phyloP scores from a whole-genome alignment of 2,797 vertebrate genomes.

The Halcyon chelicuti region DNA sequence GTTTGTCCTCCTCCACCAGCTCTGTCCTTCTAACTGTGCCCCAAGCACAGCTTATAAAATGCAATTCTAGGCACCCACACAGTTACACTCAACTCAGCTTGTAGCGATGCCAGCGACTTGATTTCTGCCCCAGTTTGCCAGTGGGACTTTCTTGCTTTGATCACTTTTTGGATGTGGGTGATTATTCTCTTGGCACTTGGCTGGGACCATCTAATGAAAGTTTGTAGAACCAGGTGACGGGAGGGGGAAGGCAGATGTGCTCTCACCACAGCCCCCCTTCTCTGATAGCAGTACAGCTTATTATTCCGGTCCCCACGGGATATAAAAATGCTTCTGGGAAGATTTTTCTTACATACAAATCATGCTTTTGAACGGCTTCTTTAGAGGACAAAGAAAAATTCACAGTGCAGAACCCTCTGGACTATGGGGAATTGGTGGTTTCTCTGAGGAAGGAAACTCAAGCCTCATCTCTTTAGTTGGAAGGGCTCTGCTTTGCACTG shows the following conservation, averaged over 20 bases:
- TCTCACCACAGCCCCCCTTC: not conserved
- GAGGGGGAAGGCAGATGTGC: not conserved
- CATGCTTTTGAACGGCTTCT: not conserved
- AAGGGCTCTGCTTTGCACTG: not conserved
- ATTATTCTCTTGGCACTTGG: not conserved
- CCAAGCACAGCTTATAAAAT: not conserved
- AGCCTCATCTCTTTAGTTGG: not conserved
- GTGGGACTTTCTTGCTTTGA: not conserved
- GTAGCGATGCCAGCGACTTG: rapidly evolving
- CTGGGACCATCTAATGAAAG: not conserved
- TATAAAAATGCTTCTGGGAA: not conserved
- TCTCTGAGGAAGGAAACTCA: not conserved
- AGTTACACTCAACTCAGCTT: not conserved
- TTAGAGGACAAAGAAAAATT: not conserved
- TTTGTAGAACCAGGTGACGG: not conserved
- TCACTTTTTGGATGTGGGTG: not conserved
- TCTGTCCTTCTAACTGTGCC: not conserved
- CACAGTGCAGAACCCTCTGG: not conserved
- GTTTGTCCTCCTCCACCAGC: not conserved
- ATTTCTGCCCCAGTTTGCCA: not conserved
- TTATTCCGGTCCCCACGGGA: not conserved
- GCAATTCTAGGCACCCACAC: not conserved
- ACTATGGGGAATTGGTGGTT: not conserved
- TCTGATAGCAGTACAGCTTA: not conserved
- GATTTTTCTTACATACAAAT: not conserved